These are phyloP conservation scores for Empidonax traillii DNA, from an alignment of 2,113 vertebrate genomes.

Conservation along the genomic window DNA sequence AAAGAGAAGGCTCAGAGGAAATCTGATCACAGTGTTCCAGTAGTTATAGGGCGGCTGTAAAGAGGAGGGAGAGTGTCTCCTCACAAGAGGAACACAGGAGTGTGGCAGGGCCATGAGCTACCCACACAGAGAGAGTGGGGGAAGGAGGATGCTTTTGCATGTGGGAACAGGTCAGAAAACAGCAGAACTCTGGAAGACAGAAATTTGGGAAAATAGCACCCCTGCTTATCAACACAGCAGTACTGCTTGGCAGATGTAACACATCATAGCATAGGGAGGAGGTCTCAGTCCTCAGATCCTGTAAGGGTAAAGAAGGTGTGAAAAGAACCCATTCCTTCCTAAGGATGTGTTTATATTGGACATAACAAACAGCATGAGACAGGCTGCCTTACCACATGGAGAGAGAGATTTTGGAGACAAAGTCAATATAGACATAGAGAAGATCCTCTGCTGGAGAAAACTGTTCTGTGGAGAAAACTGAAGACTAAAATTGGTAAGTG, in stretches of 20 bases:
- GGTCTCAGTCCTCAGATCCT: background rate
- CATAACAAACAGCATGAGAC: background rate
- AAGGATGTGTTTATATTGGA: background rate
- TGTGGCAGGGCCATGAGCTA: background rate
- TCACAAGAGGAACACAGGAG: background rate
- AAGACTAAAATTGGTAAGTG: background rate
- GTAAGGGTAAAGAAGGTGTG: background rate
- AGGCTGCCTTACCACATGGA: background rate
- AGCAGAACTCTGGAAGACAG: background rate
- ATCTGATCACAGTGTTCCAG: background rate
- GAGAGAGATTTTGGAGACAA: background rate
- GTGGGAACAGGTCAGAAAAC: background rate
- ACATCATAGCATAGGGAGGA: background rate
- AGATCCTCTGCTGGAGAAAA: background rate
- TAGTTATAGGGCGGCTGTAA: background rate
- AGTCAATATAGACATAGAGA: background rate
- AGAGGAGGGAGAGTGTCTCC: background rate
- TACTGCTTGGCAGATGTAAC: background rate
- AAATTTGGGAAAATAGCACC: background rate
- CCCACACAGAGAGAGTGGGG: background rate
- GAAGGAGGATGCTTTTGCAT: background rate
- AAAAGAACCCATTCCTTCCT: background rate
- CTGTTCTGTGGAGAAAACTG: background rate
- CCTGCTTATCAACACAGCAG: background rate
- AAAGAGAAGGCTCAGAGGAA: background rate